These are phyloP conservation scores for rat (Rattus norvegicus) DNA, from an alignment of 2,113 vertebrate species.

Conservation along the genomic window DNA sequence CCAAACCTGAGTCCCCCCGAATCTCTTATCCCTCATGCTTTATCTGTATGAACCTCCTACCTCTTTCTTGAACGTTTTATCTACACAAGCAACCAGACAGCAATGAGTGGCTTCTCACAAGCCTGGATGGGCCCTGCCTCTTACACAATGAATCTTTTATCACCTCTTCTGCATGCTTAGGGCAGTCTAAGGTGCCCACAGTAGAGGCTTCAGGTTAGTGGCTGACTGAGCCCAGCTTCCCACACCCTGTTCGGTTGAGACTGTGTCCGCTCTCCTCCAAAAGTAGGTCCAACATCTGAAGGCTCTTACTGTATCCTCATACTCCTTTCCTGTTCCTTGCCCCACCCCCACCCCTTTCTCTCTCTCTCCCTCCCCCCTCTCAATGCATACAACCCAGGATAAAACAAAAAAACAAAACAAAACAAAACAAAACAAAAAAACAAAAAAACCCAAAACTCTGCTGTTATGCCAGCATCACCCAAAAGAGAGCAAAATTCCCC, in stretches of 20 bases:
- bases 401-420: background rate
- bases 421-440: no score
- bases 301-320: background rate
- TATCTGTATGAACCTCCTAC: background rate
- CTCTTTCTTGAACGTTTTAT: background rate
- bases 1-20: background rate
- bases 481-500: background rate
- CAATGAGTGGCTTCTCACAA: background rate
- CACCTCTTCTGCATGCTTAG: background rate
- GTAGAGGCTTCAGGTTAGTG: background rate
- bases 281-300: background rate
- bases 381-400: rapidly evolving
- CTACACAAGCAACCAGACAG: background rate
- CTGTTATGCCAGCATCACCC: background rate
- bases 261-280: background rate
- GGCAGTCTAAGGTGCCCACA: background rate
- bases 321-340: background rate
- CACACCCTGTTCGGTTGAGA: background rate
- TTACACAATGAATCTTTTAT: background rate
- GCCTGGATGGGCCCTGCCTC: background rate
- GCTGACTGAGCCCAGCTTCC: background rate
- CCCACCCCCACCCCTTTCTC: no score
- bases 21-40: background rate
- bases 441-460: no score
- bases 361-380: no score